A percentile compares a stretch with the other conserved stretches of the same genome.
Conservation (phyloP, 2,888 invertebrate genomes). For the Chymomyza fuscimana region DNA sequence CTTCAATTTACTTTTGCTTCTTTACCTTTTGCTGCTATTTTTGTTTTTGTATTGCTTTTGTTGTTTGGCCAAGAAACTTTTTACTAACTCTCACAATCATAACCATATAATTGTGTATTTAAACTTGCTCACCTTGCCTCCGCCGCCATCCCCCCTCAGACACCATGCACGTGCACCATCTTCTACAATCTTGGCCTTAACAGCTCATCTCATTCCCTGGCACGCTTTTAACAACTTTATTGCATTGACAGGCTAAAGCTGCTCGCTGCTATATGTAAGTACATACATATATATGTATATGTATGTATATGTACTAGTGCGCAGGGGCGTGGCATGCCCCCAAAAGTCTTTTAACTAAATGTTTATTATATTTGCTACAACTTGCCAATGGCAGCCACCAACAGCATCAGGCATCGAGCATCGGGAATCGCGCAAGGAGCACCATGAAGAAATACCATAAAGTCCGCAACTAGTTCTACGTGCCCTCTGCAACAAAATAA, state of each 20-base stretch:
- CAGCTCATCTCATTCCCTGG: not conserved
- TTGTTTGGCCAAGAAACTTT: slow-evolving; percentile 43
- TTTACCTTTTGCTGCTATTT: slow-evolving; percentile 15
- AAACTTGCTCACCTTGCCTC: slow-evolving; percentile 32
- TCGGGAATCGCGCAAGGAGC: not conserved
- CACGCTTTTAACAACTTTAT: slow-evolving; percentile 28
- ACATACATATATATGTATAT: too few species aligned
- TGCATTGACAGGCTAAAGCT: slow-evolving; percentile 38
- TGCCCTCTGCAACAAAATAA: not conserved
- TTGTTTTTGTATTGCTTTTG: slow-evolving; percentile 25
- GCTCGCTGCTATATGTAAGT: not conserved
- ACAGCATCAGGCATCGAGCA: not conserved
- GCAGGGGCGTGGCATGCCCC: not conserved
- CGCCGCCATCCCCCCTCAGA: not conserved
- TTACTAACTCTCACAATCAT: slow-evolving; percentile 65
- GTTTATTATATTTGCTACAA: slow-evolving; percentile 55
- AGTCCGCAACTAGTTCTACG: not conserved
- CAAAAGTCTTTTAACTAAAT: slow-evolving; percentile 43
- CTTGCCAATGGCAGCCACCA: not conserved
- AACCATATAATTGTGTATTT: slow-evolving; percentile 72
- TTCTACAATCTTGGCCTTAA: not conserved
- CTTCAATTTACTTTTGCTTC: slow-evolving; percentile 16
- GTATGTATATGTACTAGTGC: not conserved
- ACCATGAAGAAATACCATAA: not conserved
- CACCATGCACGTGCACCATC: too few species aligned